A percentile compares a stretch with the other conserved stretches of the same genome.
Conservation (phyloP, 2,113 vertebrate species). For the Pycnonotus jocosus region DNA sequence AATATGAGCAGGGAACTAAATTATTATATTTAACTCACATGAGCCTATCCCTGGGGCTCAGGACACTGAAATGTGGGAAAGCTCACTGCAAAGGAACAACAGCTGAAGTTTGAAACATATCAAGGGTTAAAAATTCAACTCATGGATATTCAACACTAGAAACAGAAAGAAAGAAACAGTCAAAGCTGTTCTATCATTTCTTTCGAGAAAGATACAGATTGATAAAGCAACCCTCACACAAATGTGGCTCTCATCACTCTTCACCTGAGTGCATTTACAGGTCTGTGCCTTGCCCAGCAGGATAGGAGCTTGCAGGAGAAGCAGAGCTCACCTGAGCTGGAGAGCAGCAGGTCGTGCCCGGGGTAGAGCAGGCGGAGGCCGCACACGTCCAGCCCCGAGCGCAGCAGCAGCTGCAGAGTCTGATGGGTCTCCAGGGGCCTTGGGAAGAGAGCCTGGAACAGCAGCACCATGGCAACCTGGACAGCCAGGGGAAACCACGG, state of each 20-base stretch:
- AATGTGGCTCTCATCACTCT: neutral
- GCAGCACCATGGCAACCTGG: constrained; percentile 69
- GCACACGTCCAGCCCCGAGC: constrained; percentile 67
- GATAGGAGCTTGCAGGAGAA: neutral
- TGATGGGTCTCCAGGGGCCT: constrained; percentile 65
- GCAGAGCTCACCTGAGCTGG: constrained; percentile 57
- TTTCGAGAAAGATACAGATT: neutral
- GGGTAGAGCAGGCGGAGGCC: constrained; percentile 71
- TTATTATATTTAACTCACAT: neutral
- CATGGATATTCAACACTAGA: neutral
- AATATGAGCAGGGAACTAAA: neutral
- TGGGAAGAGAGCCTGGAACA: constrained; percentile 48
- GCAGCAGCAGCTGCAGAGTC: constrained; percentile 60
- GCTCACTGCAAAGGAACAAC: neutral
- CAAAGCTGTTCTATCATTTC: neutral
- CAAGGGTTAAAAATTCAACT: neutral
- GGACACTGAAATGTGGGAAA: neutral
- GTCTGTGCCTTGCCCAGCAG: neutral
- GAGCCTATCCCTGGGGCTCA: neutral
- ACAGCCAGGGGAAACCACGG: neutral
- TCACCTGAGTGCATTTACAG: neutral
- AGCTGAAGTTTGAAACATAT: neutral
- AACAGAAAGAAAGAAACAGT: neutral
- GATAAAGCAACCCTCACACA: neutral
- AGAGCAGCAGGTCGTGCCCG: constrained; percentile 18